Evolutionary conservation across 2,113 vertebrate genomes (phyloP).

Genomic region (Crotalus tigris): DNA sequence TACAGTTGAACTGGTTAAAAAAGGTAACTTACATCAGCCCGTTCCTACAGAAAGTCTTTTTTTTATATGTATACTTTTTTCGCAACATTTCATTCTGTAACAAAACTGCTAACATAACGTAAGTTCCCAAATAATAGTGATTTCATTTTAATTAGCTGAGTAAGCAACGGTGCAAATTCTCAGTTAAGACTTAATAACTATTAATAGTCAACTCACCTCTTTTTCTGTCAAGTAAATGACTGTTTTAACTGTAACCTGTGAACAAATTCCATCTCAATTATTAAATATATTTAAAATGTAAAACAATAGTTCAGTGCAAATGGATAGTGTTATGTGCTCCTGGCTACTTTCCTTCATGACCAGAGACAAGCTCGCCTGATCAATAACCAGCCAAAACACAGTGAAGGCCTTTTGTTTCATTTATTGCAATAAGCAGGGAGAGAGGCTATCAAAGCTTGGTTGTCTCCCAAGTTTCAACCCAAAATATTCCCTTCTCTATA

Average conservation of each 20-base stretch:
- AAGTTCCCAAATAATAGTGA: constrained; percentile 58
- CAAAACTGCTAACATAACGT: constrained; percentile 67
- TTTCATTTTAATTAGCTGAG: constrained; percentile 73
- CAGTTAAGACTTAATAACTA: constrained; percentile 57
- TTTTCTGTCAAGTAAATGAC: constrained; percentile 10
- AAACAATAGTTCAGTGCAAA: constrained; percentile 38
- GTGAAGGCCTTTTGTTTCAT: no score
- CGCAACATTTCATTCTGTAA: constrained; percentile 55
- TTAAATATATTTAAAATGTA: constrained; percentile 39
- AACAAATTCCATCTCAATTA: constrained; percentile 38
- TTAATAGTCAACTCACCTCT: constrained; percentile 51
- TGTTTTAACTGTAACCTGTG: constrained; percentile 48
- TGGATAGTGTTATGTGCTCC: background rate
- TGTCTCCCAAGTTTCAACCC: no score
- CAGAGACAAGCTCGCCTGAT: no score
- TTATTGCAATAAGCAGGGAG: no score
- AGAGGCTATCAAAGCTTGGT: no score
- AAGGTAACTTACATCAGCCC: constrained; percentile 45
- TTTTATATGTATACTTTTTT: constrained; percentile 48
- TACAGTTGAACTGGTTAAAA: constrained; percentile 54
- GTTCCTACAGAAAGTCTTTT: constrained; percentile 49
- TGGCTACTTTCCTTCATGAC: no score
- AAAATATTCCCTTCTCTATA: no score
- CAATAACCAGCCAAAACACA: no score
- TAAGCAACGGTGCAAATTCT: constrained; percentile 61